Evolutionary conservation across 2,113 vertebrate species (phyloP).

Genomic region (Boulengeromyrus knoepffleri): DNA sequence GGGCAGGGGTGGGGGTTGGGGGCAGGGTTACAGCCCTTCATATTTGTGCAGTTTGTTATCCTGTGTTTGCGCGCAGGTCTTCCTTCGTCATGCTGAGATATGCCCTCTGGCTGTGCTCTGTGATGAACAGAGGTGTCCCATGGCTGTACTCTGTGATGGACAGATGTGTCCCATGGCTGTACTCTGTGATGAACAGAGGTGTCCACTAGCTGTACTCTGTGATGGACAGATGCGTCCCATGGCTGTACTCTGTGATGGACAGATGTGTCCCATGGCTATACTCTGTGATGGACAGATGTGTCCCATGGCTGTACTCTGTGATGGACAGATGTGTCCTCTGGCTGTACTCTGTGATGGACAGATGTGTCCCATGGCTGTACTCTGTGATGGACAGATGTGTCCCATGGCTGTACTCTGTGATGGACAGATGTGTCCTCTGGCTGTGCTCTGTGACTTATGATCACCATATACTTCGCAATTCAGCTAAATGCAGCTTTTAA

Average conservation of each 20-base stretch:
- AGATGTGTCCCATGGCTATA: no score
- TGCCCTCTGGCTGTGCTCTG: background rate
- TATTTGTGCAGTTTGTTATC: background rate
- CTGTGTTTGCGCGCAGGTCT: background rate
- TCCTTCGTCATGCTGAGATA: background rate
- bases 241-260: no score
- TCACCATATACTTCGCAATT: background rate
- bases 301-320: no score
- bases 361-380: background rate
- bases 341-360: background rate
- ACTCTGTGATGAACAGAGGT: background rate
- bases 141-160: background rate
- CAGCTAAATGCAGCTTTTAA: background rate
- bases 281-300: no score
- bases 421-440: background rate
- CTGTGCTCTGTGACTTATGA: background rate
- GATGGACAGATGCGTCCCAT: no score
- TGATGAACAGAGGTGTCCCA: background rate
- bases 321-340: background rate
- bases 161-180: background rate
- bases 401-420: background rate
- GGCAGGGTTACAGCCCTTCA: background rate
- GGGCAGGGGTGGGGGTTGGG: no score
- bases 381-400: background rate
- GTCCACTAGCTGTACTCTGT: background rate